Evolutionary conservation across 1,140 invertebrate genomes (phyloP), one percentile per base, ranked within the genome.

Genomic region (Lysiphlebus fabarum): DNA sequence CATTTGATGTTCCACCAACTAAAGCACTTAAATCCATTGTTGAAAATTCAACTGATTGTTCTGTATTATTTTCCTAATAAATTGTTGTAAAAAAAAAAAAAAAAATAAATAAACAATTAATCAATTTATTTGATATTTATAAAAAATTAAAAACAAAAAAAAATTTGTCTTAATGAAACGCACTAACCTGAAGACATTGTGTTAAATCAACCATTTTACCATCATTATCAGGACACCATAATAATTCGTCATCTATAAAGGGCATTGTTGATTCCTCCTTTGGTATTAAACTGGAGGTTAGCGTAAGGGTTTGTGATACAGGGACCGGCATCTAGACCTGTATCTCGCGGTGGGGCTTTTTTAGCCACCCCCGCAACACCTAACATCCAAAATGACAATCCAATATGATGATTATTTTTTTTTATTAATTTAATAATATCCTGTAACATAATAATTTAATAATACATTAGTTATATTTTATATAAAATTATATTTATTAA

Each of bases 141-240:
- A 7, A 38, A 47, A 17, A 44, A 34, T 48, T 38, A 36, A 48
- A 26, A 38, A 36, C 14, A 11, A 34, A 11, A 14, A 14, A 38
- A 56, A 47, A 37, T 38, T n/a, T 56, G 33, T 47, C 12, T 47
- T 4, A 44, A 33, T 41, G 26, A 33, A 55, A 41, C 9, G 45
- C 64, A 80, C 81, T 81, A 79, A 91, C 91, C 84, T 89, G 87
- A 71, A 93, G 85, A 80, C 91, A 93, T 74, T 88, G 88, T 62
- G 89, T 90, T 64, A 93, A 82, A 76, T 94, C 92, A 62, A 93
- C 91, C 85, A 94, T 92, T 80, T 91, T 93, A 74, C 89, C 90
- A 79, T 93, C 91, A 79, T 90, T 91, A 82, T 93, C 90, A 73
- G 90, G 89, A 83, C 91, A 91, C 92, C 91, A 94, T 66, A 93